Conservation (phyloP, 64 coral and sea anemone genomes). For the Montipora cactus region DNA sequence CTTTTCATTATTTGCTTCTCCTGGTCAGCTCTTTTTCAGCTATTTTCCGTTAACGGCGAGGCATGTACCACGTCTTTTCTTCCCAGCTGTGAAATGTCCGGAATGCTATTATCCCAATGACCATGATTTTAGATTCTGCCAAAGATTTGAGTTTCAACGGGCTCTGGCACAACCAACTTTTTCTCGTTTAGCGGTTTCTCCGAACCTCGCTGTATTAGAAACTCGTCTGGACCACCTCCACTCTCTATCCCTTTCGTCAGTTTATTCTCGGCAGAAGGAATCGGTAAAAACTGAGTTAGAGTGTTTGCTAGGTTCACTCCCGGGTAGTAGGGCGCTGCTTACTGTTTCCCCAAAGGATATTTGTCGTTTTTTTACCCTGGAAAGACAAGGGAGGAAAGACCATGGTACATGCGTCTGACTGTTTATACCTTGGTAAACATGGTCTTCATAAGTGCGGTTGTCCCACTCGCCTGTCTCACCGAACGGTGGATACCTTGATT, state of each 20-base stretch:
- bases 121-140: conserved; percentile 41
- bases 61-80: conserved; percentile 1
- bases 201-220: background rate
- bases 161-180: no score
- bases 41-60: no score
- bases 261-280: conserved; percentile 37
- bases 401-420: conserved; percentile 9
- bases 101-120: conserved; percentile 35
- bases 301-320: conserved; percentile 11
- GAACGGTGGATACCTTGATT: conserved; percentile 46
- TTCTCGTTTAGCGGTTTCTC: background rate
- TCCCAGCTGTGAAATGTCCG: conserved; percentile 16
- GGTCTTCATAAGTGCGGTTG: background rate
- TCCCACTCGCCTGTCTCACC: conserved; percentile 5
- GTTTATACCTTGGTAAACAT: background rate
- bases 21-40: no score
- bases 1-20: no score
- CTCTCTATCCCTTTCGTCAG: conserved; percentile 5
- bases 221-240: background rate
- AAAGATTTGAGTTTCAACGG: background rate
- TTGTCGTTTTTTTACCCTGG: conserved; percentile 54
- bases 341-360: conserved; percentile 29
- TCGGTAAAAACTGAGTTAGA: background rate
- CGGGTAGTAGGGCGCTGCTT: background rate
- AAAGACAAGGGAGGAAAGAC: conserved; percentile 49